Evolutionary conservation across 2,113 vertebrate species (phyloP).

Genomic region (Irena cyanogastra): DNA sequence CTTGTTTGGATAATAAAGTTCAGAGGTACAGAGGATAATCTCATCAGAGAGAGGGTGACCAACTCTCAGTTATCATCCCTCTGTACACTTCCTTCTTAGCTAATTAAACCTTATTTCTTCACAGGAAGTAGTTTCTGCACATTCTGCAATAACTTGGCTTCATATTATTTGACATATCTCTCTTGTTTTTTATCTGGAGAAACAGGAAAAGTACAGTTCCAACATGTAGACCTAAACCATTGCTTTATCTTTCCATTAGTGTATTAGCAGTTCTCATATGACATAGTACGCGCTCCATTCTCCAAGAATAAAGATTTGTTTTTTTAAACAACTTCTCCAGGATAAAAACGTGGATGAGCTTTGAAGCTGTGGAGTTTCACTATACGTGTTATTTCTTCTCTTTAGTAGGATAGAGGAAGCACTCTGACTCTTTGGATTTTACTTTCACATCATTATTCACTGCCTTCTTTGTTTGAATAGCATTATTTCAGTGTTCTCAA

Average conservation of each 20-base stretch:
- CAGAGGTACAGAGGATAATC: constrained; percentile 78
- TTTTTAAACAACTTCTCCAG: constrained; percentile 27
- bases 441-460: constrained; percentile 50
- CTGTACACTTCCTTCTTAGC: constrained; percentile 77
- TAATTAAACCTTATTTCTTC: constrained; percentile 77
- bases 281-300: constrained; percentile 12
- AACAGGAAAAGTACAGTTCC: constrained; percentile 76
- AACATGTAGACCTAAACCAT: constrained; percentile 63
- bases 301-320: constrained; percentile 15
- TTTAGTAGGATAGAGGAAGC: not conserved
- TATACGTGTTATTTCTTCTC: constrained; percentile 14
- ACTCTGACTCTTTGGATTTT: not conserved
- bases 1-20: constrained; percentile 79
- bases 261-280: constrained; percentile 59
- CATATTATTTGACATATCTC: constrained; percentile 70
- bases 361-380: not conserved
- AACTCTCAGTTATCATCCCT: constrained; percentile 74
- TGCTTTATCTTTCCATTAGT: constrained; percentile 70
- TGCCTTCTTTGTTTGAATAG: constrained; percentile 8
- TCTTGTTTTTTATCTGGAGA: constrained; percentile 68
- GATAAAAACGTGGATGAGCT: constrained; percentile 18
- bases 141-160: constrained; percentile 70
- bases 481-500: not conserved
- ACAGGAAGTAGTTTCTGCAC: constrained; percentile 76
- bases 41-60: constrained; percentile 71